phyloP scores from a whole-genome alignment of 2,113 vertebrate species.

The Hirundichthys speculiger region DNA sequence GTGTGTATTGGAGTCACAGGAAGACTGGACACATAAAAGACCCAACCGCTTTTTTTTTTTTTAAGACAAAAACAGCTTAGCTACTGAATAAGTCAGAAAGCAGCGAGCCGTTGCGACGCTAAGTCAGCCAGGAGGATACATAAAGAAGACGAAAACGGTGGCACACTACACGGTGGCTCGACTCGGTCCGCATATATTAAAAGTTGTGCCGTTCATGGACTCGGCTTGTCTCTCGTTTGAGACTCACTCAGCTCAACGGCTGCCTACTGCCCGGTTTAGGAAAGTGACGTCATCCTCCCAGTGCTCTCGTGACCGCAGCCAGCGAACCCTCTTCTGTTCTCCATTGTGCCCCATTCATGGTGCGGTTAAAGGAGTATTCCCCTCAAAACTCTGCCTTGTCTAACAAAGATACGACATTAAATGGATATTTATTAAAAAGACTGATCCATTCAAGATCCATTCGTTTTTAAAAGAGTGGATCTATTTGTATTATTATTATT shows the following conservation, averaged over 20 bases:
- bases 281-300: slow-evolving; percentile 76
- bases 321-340: slow-evolving; percentile 29
- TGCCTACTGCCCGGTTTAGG: slow-evolving; percentile 70
- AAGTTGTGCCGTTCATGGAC: slow-evolving; percentile 59
- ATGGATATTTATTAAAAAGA: no score
- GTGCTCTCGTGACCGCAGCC: slow-evolving; percentile 59
- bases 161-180: slow-evolving; percentile 22
- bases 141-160: slow-evolving; percentile 23
- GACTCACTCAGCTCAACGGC: slow-evolving; percentile 60
- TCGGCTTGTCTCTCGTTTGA: slow-evolving; percentile 36
- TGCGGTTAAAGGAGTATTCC: slow-evolving; percentile 39
- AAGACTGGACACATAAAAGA: slow-evolving; percentile 36
- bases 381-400: slow-evolving; percentile 15
- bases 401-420: background rate
- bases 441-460: no score
- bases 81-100: slow-evolving; percentile 21
- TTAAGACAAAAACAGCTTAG: slow-evolving; percentile 23
- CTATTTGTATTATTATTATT: no score
- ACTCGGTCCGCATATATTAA: slow-evolving; percentile 59
- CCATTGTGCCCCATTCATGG: slow-evolving; percentile 60
- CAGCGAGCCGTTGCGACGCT: slow-evolving; percentile 13
- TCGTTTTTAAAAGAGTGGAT: no score
- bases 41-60: slow-evolving; percentile 21
- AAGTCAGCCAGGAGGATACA: slow-evolving; percentile 26
- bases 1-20: slow-evolving; percentile 27